Base-by-base conservation (phyloP, 1,140 invertebrate species). In the Caerostris extrusa region DNA sequence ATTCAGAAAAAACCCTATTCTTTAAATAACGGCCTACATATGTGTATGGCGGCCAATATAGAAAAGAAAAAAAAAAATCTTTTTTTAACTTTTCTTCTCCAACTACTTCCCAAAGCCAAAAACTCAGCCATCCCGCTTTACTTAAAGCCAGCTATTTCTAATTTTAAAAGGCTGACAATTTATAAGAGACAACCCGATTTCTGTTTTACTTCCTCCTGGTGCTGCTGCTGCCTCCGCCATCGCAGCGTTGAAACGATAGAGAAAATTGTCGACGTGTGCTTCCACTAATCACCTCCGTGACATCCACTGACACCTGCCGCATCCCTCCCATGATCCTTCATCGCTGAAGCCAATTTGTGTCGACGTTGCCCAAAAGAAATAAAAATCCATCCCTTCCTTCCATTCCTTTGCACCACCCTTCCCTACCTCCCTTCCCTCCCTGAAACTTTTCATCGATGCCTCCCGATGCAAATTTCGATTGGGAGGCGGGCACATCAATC, bases 271-370 rank as follows among this genome's bases (percentile, higher is more conserved):
- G 71, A 91, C 89, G 81, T 55, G 81, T 91, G 71, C 90, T 91
- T 91, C 58, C 82, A 85, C 91, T 92, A 92, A 92, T 92, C 91
- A 92, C 81, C 91, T 86, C 82, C 77, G 53, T 92, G 91, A 92
- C 91, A 92, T 19, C 61, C 60, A 50, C 91, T 92, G 91, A 92
- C 91, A 86, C 61, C 56, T 77, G 77, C 34, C 77, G 50, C 90
- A 83, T 91, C 90, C 89, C 77, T 53, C 55, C 55, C n/a, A 12
- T 71, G 64, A 91, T 91, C 90, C 77, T 90, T 91, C 90, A 91
- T 91, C 90, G 90, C 69, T 91, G 90, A 82, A 81, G 60, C 90
- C 90, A 91, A 91, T 91, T 91, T 91, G 69, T 91, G 90, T 91
- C 90, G 71, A 12, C 53, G 60, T 34, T 91, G 77, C 81, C 81